Percentiles rank a stretch among this genome's conserved stretches.
These are phyloP conservation scores for Oncorhynchus mykiss DNA, from an alignment of 2,113 vertebrate species.

Conservation along the genomic window DNA sequence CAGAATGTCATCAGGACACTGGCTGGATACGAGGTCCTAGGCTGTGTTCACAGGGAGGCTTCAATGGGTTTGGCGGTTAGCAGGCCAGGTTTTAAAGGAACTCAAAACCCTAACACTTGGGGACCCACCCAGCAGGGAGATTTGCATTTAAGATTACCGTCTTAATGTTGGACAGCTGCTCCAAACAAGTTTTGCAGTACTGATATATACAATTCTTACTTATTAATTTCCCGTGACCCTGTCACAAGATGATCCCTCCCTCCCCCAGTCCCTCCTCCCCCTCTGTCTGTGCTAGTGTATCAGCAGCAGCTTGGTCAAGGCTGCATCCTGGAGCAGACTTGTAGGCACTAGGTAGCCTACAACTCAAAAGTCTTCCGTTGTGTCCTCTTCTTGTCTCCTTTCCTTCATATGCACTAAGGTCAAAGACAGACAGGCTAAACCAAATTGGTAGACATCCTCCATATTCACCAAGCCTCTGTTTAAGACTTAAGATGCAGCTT, in stretches of 20 bases:
- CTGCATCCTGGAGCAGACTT: not conserved
- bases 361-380: no score
- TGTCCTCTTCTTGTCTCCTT: no score
- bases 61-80: not conserved
- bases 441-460: no score
- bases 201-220: slow-evolving; percentile 42
- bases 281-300: not conserved
- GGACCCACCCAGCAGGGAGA: not conserved
- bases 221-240: slow-evolving; percentile 53
- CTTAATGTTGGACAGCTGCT: slow-evolving; percentile 14
- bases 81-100: not conserved
- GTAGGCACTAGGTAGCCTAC: no score
- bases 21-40: not conserved
- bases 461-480: no score
- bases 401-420: no score
- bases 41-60: not conserved
- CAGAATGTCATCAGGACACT: slow-evolving; percentile 16
- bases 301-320: not conserved
- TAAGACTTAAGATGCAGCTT: not conserved
- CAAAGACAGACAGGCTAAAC: no score
- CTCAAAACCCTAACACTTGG: not conserved
- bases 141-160: not conserved
- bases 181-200: slow-evolving; percentile 4
- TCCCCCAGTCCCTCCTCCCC: slow-evolving; percentile 10
- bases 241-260: slow-evolving; percentile 39